These are phyloP conservation scores for Osmoderma eremita DNA, from an alignment of 2,888 invertebrate species.

Conservation along the genomic window DNA sequence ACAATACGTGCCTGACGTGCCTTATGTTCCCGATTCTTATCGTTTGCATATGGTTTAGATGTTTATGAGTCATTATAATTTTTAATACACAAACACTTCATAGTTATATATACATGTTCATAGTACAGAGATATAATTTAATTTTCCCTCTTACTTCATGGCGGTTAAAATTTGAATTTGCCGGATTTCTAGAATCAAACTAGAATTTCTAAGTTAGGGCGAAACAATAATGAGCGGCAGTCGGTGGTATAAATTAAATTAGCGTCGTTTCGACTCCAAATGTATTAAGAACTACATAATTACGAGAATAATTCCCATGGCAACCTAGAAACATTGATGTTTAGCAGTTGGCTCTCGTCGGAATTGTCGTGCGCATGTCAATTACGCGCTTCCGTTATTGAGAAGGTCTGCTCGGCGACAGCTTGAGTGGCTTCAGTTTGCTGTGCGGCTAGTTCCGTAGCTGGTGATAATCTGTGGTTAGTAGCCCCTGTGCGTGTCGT, in stretches of 20 bases:
- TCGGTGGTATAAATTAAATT: not conserved
- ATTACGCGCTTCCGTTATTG: slow-evolving; percentile 56
- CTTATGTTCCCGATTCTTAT: too few species aligned
- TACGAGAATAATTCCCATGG: slow-evolving; percentile 4
- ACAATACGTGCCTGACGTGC: too few species aligned
- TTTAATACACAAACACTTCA: too few species aligned
- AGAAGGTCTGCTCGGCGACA: slow-evolving; percentile 42
- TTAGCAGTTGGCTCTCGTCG: slow-evolving; percentile 38
- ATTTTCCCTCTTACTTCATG: not conserved
- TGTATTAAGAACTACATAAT: not conserved
- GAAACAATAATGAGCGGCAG: too few species aligned
- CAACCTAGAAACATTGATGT: slow-evolving; percentile 31
- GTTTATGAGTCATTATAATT: too few species aligned
- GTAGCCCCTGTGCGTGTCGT: slow-evolving; percentile 59
- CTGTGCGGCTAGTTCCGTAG: slow-evolving; percentile 57
- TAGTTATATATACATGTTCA: not conserved
- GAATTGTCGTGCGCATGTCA: slow-evolving; percentile 52
- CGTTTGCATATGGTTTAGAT: too few species aligned
- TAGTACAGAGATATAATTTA: not conserved
- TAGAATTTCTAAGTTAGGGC: not conserved
- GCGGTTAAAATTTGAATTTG: slow-evolving; percentile 2
- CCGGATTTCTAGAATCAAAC: not conserved
- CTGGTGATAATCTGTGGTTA: slow-evolving; percentile 52
- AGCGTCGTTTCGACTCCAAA: not conserved
- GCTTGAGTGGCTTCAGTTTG: slow-evolving; percentile 55